Base-by-base conservation (phyloP, 35 echinoderm and acorn worm genomes). In the Holothuria glaberrima region DNA sequence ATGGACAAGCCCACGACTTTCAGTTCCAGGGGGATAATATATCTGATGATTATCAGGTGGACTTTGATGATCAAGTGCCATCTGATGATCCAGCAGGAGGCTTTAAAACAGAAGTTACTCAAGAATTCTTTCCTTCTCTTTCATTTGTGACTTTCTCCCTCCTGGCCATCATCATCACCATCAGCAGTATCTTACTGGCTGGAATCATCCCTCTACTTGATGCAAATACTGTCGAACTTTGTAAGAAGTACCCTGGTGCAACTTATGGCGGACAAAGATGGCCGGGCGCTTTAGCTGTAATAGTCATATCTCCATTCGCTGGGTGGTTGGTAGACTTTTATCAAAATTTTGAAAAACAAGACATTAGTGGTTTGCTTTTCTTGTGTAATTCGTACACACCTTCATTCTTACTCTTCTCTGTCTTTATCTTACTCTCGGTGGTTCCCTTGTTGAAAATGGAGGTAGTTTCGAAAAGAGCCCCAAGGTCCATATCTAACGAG, bases 191-290 rank as follows among this genome's bases (percentile, higher is more conserved):
- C 9, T 62, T 84, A n/a, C 10, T 84, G 6, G 80, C 80, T 63
- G 80, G 59, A 21, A 58, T 84, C 6, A 30, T 87, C 32, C 85
- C 85, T 0, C 35, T 87, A 14, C 22, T 87, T 6, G 85, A 87
- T 33, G 66, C 85, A 48, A 67, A 70, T 44, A 87, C 85, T 4
- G 67, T 87, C 10, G 62, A 25, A 46, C 38, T 87, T 6, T 67
- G 60, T 17, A 71, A 87, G 30, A 26, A 52, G n/a, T 71, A 87
- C 65, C 85, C 85, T 12, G 85, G 54, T 3, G 41, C 34, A 68
- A 46, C 85, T 18, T 71, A 87, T 59, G 85, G 85, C 12, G 85
- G 66, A 7, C 85, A 87, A 29, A 67, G 85, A 48, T 87, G 85
- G 34, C 41, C 35, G 12, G 85, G 85, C 9, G 62, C 85, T 5